Evolutionary conservation across 1,140 invertebrate species (phyloP), one percentile per base, ranked within the genome.

Genomic region (Drosophila obscura): DNA sequence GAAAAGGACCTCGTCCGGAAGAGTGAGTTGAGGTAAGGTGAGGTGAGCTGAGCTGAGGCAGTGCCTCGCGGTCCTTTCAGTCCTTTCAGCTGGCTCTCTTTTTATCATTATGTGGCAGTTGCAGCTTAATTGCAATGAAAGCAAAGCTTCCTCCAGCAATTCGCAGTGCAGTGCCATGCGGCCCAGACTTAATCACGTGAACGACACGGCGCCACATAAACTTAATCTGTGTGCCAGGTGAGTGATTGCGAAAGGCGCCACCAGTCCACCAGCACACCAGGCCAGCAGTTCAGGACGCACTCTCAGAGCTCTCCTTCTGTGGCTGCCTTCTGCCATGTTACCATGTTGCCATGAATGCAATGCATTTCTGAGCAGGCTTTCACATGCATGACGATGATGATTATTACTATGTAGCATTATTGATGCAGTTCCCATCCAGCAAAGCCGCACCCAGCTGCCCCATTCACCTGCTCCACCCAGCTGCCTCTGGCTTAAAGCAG

Each of bases 71-170:
- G 9, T 56, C 44, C 52, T 67, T 45, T 50, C 59, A 28, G 53
- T 24, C 67, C 31, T 35, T 35, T 35, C 31, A 35, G 31, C 9
- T 26, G 55, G 28, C 22, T 59, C 60, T 66, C 63, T 72, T 65
- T 77, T 73, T 84, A 85, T 84, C 81, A 84, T 84, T 84, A 84
- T 84, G 81, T 73, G 73, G 77, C 81, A 55, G 35, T 48, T 64
- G 77, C 56, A 75, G 81, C 81, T 84, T 84, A 84, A 84, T 84
- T 84, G 81, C 77, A 84, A 85, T 85, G 81, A 84, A 85, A 84
- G 81, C 81, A 74, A 51, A 73, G 77, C 75, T 85, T 80, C 77
- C 81, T 80, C 49, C 41, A 65, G 77, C 81, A 84, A 84, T 84
- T 81, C 85, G 77, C 81, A 66, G 58, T 80, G 67, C 68, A 35